Evolutionary conservation across 1,140 invertebrate species (phyloP).

Genomic region (Meloidogyne chitwoodi): DNA sequence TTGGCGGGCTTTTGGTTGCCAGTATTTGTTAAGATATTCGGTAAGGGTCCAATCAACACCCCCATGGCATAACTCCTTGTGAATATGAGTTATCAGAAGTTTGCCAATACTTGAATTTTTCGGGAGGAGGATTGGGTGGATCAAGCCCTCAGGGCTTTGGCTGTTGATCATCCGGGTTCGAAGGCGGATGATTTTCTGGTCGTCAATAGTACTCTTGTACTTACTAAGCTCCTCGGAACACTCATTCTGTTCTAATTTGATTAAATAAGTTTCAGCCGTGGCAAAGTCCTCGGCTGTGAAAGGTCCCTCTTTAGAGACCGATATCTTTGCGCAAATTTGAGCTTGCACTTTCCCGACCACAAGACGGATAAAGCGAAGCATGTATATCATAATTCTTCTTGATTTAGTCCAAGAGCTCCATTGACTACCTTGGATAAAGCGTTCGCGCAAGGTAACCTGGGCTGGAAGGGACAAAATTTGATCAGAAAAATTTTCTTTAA

Average conservation of each 20-base stretch:
- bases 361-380: neutral
- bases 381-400: neutral
- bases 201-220: neutral
- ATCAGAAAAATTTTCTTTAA: neutral
- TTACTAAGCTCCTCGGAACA: neutral
- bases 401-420: neutral
- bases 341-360: neutral
- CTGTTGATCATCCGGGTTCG: neutral
- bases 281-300: neutral
- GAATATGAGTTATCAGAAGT: conserved; percentile 11
- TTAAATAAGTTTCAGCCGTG: neutral
- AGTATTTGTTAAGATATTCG: conserved; percentile 3
- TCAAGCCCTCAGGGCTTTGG: neutral
- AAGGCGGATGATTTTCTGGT: neutral
- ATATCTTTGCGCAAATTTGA: too few species aligned
- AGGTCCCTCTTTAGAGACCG: neutral
- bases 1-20: conserved; percentile 12
- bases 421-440: too few species aligned
- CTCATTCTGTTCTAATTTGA: neutral
- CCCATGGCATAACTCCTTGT: neutral
- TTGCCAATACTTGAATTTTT: neutral
- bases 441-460: neutral
- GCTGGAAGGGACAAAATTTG: neutral
- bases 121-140: neutral
- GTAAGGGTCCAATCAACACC: conserved; percentile 8